Percentiles rank a stretch among this genome's conserved stretches.
Evolutionary conservation across 2,797 vertebrate genomes (phyloP).

Genomic region (Chaenodraco wilsoni): DNA sequence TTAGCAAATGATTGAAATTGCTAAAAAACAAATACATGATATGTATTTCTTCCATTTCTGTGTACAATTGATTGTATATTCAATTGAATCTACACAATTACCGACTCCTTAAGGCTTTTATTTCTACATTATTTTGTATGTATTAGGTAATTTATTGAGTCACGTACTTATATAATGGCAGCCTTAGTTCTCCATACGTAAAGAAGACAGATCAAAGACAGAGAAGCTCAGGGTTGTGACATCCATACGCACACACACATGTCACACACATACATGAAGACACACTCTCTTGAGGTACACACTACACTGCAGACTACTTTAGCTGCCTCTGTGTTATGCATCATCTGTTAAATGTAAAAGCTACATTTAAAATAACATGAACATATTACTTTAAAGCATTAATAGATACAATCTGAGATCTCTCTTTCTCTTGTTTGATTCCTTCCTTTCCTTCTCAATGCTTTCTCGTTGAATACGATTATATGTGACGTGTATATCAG

Average conservation of each 20-base stretch:
- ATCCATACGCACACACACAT: neutral
- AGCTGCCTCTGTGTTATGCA: slow-evolving; percentile 32
- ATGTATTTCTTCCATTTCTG: too few species aligned
- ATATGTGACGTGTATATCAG: slow-evolving; percentile 42
- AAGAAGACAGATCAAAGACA: slow-evolving; percentile 20
- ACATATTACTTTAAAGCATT: slow-evolving; percentile 9
- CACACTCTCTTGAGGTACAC: slow-evolving; percentile 27
- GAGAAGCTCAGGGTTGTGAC: slow-evolving; percentile 52
- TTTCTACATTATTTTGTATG: too few species aligned
- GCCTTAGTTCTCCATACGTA: neutral
- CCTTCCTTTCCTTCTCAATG: slow-evolving; percentile 24
- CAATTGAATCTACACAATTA: too few species aligned
- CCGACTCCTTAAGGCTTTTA: too few species aligned
- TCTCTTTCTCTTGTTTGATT: slow-evolving; percentile 20
- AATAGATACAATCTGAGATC: slow-evolving; percentile 9
- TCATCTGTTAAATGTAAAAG: slow-evolving; percentile 24
- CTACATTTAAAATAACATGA: slow-evolving; percentile 11
- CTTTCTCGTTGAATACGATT: slow-evolving; percentile 23
- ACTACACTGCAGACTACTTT: slow-evolving; percentile 27
- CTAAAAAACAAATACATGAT: too few species aligned
- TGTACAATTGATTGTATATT: too few species aligned
- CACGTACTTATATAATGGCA: too few species aligned
- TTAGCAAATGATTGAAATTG: too few species aligned
- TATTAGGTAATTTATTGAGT: too few species aligned
- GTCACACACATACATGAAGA: neutral